Base-by-base conservation (phyloP, 2,113 vertebrate species). In the Arenaria interpres region DNA sequence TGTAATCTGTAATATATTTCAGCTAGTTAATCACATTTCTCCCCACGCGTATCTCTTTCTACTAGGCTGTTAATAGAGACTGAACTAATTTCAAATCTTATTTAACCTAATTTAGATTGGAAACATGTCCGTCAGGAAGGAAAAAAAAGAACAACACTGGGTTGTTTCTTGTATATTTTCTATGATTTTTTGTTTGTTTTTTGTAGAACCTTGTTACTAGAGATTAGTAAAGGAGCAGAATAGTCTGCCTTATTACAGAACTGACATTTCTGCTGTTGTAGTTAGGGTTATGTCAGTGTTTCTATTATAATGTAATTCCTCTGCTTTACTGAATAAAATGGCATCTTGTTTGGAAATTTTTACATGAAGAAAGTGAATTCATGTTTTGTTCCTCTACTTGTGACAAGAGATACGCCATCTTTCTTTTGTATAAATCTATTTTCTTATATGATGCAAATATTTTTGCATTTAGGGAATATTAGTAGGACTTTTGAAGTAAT, bases 61-160 rank as follows among this genome's bases (percentile, higher is more conserved):
- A 93, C 57, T 76, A 77, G 50, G 64, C 27, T 95, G 37, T 63
- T 96, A 94, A 96, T 60, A 90, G 73, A 80, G 53, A 41, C 37
- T 81, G 67, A 96, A 79, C 37, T 94, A 92, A 94, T 95, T 93
- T 97, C 18, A 66, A 93, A 81, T 85, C 54, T 95, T 92, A 85
- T 95, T 96, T 95, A 69, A 85, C 64, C 23, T 87, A 94, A 92
- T 89, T 83, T 95, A 51, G 46, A 86, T 82, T 87, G 85, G 30
- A 53, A 96, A 73, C 37, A 48, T 84, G 41, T 91, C 30, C 64
- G 93, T 74, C 88, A 50, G 79, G 35, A 83, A 33, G 4, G 5
- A 4, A 5, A 35, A 35, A 23, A 64, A 54, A 74, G 2, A 64
- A 59, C 17, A 33, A 4, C n/a, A 59, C 0, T 9, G 87, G 23